Evolutionary conservation across 2,888 invertebrate genomes (phyloP), one percentile per base, ranked within the genome.

Genomic region (Cerastoderma edule): DNA sequence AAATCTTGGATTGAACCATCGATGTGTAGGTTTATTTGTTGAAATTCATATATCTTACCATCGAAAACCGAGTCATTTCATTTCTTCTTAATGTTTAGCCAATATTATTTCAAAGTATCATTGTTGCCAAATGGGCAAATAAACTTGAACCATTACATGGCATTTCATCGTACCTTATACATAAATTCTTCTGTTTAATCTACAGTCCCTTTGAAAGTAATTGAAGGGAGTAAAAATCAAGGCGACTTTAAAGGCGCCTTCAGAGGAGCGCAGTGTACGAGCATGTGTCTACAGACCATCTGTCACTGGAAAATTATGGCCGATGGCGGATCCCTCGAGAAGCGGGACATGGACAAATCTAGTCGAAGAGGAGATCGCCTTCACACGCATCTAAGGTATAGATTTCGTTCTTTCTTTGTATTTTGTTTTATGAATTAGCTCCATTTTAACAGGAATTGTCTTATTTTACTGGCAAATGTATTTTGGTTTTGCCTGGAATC

Each of bases 361-460:
- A 32, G 28, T 13, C n/a, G 19, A 32, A 19, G 30, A 32, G 56
- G 56, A 56, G 19, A 22, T 32, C 32, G 6, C n/a, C 56, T 56
- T 19, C 56, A 56, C 32, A 13, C 28, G 19, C 16, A 56, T 8
- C n/a, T 56, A 30, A 56, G 56, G 56, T n/a, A n/a, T n/a, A n/a
- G n/a, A n/a, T 56, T 27, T 56, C 56, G 28, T 6, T 56, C 56
- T 56, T 56, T 56, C 32, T 56, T 32, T 56, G 30, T 24, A 32
- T 27, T 56, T 32, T 56, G n/a, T 32, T 56, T 32, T 56, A 56
- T 56, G 30, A 8, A 32, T 32, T 56, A 3, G 28, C 56, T 56
- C 32, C 32, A 32, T 5, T 39, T 39, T 39, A 8, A 10, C 16
- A 10, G 39, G 10, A 10, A 39, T 39, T 13, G 8, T 39, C 39